Evolutionary conservation across 2,797 vertebrate species (phyloP), one percentile per base, ranked within the genome.

Genomic region (Anguilla megastoma): DNA sequence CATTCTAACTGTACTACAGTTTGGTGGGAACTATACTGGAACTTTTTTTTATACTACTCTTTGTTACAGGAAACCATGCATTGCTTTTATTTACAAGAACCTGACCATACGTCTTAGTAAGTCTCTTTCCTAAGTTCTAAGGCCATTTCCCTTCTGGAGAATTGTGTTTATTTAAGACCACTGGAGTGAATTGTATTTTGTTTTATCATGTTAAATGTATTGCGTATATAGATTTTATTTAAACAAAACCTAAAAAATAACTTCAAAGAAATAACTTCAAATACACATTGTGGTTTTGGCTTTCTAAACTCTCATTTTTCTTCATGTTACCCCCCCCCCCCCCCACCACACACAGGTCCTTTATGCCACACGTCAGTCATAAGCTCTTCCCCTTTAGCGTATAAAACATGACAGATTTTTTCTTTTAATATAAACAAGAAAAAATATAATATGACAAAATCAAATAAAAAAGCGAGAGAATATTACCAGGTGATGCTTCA

Each of bases 131-230:
- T 18, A 85, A 54, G 91, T 88, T 88, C 90, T 92, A 94, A 94
- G 93, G 94, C 93, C 91, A 91, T 94, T 91, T 91, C 63, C 89
- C 89, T 90, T 86, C 89, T 56, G 36, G 41, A 79, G 85, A 50
- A 50, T 86, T 86, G 84, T 86, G 90, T 90, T 89, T 76, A 84
- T 87, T 74, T 82, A 89, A 88, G 84, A 87, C 86, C 12, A 50
- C 21, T 83, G 76, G 54, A 86, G 27, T 87, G 60, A 89, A 86
- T 80, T 83, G 66, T 85, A 74, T 24, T 56, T 71, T 58, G 16
- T 76, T 60, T 85, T 63, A 79, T 60, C n/a, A 60, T 50, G 24
- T 76, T 18, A 85, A 80, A 85, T 69, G 48, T 27, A 87, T 45
- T 66, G 58, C 48, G 30, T 7, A 88, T 76, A 48, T 27, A 71